These are phyloP conservation scores for Enteromius fasciolatus DNA, from an alignment of 2,797 vertebrate genomes.

Conservation along the genomic window DNA sequence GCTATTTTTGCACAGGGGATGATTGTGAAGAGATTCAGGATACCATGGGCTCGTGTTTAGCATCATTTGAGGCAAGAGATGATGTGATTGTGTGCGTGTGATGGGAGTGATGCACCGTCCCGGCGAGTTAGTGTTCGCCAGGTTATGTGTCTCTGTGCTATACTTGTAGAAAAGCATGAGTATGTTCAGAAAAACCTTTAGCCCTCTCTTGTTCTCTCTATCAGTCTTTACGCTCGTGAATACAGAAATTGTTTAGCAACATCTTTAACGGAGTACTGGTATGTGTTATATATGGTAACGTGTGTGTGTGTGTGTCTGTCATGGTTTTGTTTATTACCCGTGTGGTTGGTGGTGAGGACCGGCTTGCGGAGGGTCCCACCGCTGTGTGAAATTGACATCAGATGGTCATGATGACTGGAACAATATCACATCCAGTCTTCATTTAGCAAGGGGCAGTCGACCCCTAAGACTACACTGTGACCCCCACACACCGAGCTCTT, in stretches of 20 bases:
- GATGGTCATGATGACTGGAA: slow-evolving; percentile 70
- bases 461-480: slow-evolving; percentile 65
- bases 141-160: slow-evolving; percentile 53
- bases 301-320: slow-evolving; percentile 40
- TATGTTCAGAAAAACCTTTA: neutral
- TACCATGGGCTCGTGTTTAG: slow-evolving; percentile 58
- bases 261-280: neutral
- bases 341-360: slow-evolving; percentile 62
- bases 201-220: slow-evolving; percentile 5
- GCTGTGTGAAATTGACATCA: slow-evolving; percentile 74
- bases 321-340: slow-evolving; percentile 63
- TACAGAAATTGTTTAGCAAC: neutral
- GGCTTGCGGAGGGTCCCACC: slow-evolving; percentile 71
- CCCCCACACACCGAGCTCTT: slow-evolving; percentile 51
- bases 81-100: slow-evolving; percentile 50
- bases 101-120: slow-evolving; percentile 50
- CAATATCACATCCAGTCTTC: slow-evolving; percentile 73
- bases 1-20: slow-evolving; percentile 85
- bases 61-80: slow-evolving; percentile 58
- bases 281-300: slow-evolving; percentile 21
- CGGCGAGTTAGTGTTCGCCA: slow-evolving; percentile 49
- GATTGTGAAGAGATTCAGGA: slow-evolving; percentile 71
- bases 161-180: slow-evolving; percentile 50
- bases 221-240: neutral
- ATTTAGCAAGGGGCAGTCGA: slow-evolving; percentile 68